Evolutionary conservation across 1,140 invertebrate species (phyloP), one percentile per base, ranked within the genome.

Genomic region (Drosophila mayri): DNA sequence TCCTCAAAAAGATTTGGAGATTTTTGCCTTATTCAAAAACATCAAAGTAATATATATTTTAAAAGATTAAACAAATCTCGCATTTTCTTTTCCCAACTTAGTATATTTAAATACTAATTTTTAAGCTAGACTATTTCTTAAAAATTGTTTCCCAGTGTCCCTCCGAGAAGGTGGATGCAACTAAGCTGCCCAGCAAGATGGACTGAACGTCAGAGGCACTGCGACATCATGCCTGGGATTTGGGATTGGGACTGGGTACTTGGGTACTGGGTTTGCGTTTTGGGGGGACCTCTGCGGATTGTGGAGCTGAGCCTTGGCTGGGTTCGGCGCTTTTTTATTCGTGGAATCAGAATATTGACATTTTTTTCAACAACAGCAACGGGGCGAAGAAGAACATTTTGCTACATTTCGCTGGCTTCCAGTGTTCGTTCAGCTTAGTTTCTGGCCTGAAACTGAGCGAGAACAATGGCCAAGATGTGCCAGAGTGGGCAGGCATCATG

Each of bases 281-380:
- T 38, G 14, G 6, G 28, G 28, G 16, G 8, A 8, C 8, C 50
- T 37, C 32, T 32, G 52, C 46, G 65, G 65, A 52, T 50, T 50
- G 73, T 54, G 72, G 32, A 59, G 72, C 50, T 20, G 16, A 16
- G 12, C 28, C 1, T 37, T 44, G 30, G n/a, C 37, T 16, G 22
- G 65, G 67, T 57, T 86, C 49, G 74, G 57, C 50, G 61, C 82
- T 81, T 91, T 71, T 71, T 72, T 72, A 72, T 72, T 72, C 87
- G 87, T 58, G 87, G 87, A 91, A 91, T 91, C 87, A 91, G 83
- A 91, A 84, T 91, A 91, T 91, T 91, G 87, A 91, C 87, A 91
- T 87, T 91, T 90, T 78, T 78, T 83, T 62, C 64, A 68, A 70
- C 71, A 74, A 63, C 61, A 77, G 62, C 70, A 12, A 35, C 49